Evolutionary conservation across 1,140 invertebrate genomes (phyloP).

Genomic region (Heliconius melpomene): DNA sequence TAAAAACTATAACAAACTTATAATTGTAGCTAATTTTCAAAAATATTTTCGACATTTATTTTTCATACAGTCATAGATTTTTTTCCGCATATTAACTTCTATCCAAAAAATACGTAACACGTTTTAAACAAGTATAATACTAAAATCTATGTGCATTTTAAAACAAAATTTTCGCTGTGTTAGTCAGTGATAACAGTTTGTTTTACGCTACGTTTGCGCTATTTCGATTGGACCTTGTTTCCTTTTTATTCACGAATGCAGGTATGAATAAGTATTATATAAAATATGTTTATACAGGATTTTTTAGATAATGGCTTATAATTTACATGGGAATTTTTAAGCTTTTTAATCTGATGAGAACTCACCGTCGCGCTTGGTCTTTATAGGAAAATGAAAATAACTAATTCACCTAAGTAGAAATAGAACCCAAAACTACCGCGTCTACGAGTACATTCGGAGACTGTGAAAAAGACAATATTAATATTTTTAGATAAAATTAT

Average conservation of each 20-base stretch:
- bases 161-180: neutral
- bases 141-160: slow-evolving; percentile 10
- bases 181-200: slow-evolving; percentile 9
- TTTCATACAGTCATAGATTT: neutral
- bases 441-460: no score
- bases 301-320: neutral
- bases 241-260: neutral
- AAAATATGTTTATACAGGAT: neutral
- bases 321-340: no score
- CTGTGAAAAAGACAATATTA: neutral
- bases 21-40: no score
- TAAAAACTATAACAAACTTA: no score
- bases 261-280: no score
- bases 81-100: neutral
- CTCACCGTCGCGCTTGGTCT: no score
- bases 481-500: neutral
- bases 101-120: neutral
- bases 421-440: no score
- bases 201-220: slow-evolving; percentile 6
- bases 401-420: no score
- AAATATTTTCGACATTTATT: no score
- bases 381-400: no score
- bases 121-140: slow-evolving; percentile 3
- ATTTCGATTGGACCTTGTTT: slow-evolving; percentile 1
- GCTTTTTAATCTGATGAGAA: no score